phyloP scores from a whole-genome alignment of 2,113 vertebrate species.

The Cygnus atratus region DNA sequence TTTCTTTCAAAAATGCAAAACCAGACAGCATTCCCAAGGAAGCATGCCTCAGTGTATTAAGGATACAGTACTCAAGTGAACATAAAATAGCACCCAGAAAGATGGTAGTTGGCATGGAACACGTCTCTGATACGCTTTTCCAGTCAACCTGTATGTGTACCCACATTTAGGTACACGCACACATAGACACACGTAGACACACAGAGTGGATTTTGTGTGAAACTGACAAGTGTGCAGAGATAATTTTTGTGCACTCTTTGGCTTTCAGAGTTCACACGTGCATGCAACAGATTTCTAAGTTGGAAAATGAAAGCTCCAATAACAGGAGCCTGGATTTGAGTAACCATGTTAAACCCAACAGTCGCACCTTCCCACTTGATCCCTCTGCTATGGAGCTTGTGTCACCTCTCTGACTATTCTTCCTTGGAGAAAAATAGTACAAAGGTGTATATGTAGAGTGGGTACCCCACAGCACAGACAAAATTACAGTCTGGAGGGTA shows the following conservation, averaged over 20 bases:
- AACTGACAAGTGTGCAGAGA: neutral
- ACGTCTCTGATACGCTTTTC: neutral
- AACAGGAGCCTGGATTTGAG: neutral
- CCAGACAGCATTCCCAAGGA: neutral
- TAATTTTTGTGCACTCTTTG: neutral
- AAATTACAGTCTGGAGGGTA: neutral
- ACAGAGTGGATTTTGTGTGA: rapidly evolving
- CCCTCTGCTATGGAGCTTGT: neutral
- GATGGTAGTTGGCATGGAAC: neutral
- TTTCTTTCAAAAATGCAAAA: neutral
- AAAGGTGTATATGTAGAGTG: neutral
- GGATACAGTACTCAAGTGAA: neutral
- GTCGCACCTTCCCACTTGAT: neutral
- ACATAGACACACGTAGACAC: neutral
- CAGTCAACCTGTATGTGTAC: neutral
- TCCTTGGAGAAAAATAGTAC: neutral
- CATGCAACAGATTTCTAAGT: neutral
- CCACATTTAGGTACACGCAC: neutral
- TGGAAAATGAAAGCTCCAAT: neutral
- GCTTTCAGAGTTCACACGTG: neutral
- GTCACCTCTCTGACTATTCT: neutral
- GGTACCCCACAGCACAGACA: neutral
- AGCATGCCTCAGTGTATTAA: neutral
- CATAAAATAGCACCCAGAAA: neutral
- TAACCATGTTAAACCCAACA: neutral